Percentiles rank a stretch among this genome's conserved stretches.
Conservation (phyloP, 92 coral and sea anemone genomes). For the Umimayanthus kanabou region DNA sequence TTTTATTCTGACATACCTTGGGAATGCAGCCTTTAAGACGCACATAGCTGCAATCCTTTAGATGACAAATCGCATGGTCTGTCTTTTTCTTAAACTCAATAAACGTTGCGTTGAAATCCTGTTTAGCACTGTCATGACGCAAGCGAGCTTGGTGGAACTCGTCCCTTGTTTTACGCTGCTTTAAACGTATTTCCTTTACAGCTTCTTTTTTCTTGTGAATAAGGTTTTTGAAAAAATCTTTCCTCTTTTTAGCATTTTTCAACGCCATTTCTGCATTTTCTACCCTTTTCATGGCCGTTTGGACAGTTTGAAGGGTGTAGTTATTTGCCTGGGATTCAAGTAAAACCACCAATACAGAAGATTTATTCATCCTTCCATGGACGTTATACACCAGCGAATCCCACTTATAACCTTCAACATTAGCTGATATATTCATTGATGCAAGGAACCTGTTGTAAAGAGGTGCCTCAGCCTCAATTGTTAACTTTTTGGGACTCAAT, state of each 20-base stretch:
- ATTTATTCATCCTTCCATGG: slow-evolving; percentile 44
- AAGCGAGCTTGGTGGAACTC: slow-evolving; percentile 43
- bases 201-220: neutral
- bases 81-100: neutral
- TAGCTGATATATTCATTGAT: slow-evolving; percentile 44
- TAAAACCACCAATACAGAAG: slow-evolving; percentile 38
- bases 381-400: slow-evolving; percentile 44
- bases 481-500: neutral
- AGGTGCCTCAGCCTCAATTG: neutral
- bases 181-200: neutral
- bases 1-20: slow-evolving; percentile 25
- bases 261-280: slow-evolving; percentile 31
- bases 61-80: neutral
- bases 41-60: slow-evolving; percentile 36
- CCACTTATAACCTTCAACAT: slow-evolving; percentile 46
- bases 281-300: slow-evolving; percentile 43
- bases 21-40: slow-evolving; percentile 39
- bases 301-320: slow-evolving; percentile 29
- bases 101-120: slow-evolving; percentile 34
- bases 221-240: neutral
- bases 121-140: slow-evolving; percentile 30
- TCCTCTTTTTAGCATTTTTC: slow-evolving; percentile 33
- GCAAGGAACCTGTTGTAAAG: slow-evolving; percentile 41
- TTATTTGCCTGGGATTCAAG: slow-evolving; percentile 40
- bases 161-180: neutral